Conservation (phyloP, 2,113 vertebrate genomes). For the Vulpes vulpes region DNA sequence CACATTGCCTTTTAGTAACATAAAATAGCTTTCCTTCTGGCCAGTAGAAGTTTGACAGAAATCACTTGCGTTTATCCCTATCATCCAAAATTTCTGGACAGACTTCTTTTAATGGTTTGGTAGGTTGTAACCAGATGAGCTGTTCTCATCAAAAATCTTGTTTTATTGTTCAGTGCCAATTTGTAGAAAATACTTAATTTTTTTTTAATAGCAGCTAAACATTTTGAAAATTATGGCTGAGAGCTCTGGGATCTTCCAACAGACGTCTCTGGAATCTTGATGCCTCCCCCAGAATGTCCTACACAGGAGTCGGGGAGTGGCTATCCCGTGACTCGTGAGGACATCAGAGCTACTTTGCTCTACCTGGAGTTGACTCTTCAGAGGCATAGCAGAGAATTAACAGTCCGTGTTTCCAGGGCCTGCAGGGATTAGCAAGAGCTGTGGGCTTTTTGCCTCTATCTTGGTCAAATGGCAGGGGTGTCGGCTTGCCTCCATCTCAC, state of each 20-base stretch:
- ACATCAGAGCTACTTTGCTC: rapidly evolving
- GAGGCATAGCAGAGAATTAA: neutral
- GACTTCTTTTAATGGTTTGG: neutral
- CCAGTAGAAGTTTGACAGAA: neutral
- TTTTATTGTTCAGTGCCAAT: neutral
- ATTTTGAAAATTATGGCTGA: neutral
- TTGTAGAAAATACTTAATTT: neutral
- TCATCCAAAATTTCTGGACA: neutral
- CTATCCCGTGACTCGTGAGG: rapidly evolving
- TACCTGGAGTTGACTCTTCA: neutral
- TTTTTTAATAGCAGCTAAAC: neutral
- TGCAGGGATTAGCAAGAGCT: neutral
- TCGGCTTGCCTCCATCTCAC: too few species aligned
- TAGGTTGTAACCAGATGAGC: neutral
- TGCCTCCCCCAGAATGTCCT: rapidly evolving
- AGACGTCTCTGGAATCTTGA: neutral
- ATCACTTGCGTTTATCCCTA: neutral
- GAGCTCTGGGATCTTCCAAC: neutral
- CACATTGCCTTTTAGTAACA: neutral
- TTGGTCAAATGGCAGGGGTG: neutral
- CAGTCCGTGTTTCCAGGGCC: neutral
- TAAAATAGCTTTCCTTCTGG: neutral
- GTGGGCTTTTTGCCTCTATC: neutral
- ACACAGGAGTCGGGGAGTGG: neutral
- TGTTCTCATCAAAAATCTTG: neutral